Conservation (phyloP, 2,113 vertebrate genomes). For the Ameiurus melas region DNA sequence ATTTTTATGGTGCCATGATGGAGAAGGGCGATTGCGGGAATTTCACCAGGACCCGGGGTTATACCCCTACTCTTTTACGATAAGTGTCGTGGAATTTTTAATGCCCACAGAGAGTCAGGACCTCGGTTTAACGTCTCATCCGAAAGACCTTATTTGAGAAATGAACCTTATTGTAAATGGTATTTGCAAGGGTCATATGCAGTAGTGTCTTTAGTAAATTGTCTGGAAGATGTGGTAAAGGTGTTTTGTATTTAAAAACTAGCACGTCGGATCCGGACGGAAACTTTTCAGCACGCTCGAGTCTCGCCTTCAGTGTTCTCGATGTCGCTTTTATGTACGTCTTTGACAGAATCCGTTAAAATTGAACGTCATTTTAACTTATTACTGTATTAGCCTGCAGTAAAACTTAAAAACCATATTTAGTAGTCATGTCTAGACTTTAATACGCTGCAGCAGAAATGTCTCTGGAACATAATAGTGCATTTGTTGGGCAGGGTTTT, state of each 20-base stretch:
- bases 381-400: background rate
- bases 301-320: background rate
- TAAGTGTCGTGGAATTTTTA: no score
- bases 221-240: background rate
- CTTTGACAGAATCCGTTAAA: background rate
- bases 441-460: no score
- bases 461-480: no score
- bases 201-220: background rate
- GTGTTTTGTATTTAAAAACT: background rate
- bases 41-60: no score
- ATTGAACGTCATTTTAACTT: background rate
- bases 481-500: no score
- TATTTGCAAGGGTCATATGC: background rate
- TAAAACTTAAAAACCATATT: background rate
- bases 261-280: background rate
- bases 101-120: no score
- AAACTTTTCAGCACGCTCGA: background rate
- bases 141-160: no score
- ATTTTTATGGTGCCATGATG: no score
- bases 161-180: background rate
- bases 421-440: no score
- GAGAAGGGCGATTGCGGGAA: no score
- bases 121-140: no score
- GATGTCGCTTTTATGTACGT: background rate
- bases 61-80: no score